Evolutionary conservation across 2,113 vertebrate genomes (phyloP).

Genomic region (Leiothrix lutea): DNA sequence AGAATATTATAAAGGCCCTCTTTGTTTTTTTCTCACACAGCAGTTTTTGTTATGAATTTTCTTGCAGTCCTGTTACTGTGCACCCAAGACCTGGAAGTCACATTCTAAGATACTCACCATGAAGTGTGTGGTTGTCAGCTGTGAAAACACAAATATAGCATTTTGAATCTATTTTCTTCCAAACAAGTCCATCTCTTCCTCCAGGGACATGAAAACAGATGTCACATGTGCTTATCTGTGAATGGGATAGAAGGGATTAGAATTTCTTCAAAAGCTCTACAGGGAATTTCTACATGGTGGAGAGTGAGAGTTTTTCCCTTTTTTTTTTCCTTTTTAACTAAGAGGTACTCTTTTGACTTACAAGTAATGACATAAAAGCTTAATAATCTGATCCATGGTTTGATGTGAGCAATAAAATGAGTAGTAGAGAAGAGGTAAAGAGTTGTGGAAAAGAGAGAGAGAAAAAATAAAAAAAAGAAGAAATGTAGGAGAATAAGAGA

Average conservation of each 20-base stretch:
- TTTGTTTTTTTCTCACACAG: not conserved
- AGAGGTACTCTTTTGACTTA: not conserved
- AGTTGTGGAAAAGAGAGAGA: not conserved
- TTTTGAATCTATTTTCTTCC: not conserved
- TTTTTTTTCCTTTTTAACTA: not conserved
- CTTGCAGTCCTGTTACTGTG: not conserved
- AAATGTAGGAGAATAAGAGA: not conserved
- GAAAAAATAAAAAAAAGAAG: not conserved
- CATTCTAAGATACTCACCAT: not conserved
- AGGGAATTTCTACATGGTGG: not conserved
- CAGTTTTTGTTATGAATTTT: not conserved
- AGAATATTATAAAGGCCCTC: not conserved
- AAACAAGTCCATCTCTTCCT: not conserved
- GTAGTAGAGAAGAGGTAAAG: not conserved
- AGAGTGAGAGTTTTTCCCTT: not conserved
- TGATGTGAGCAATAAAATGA: not conserved
- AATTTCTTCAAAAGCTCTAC: not conserved
- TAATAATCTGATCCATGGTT: not conserved
- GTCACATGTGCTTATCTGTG: not conserved
- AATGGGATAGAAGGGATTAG: not conserved
- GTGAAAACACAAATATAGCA: not conserved
- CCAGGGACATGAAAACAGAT: not conserved
- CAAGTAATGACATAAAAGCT: not conserved
- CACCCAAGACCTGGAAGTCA: not conserved
- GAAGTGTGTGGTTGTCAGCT: not conserved